Base-by-base conservation (phyloP, 2,797 vertebrate species). In the Acipenser transmontanus region DNA sequence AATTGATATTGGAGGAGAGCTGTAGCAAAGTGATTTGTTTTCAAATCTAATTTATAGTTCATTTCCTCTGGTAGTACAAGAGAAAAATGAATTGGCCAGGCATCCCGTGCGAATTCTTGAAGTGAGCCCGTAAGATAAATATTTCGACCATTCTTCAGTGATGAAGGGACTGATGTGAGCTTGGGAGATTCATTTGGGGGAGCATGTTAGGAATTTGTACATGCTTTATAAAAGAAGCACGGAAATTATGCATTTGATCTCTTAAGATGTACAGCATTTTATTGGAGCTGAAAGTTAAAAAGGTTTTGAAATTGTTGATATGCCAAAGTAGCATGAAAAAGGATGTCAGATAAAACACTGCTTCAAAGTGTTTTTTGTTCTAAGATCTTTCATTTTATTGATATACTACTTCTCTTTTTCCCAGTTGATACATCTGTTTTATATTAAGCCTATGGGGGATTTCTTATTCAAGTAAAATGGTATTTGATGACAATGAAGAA, bases 21-120 rank as follows among this genome's bases (percentile, higher is more conserved):
- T 78, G 74, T 71, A 77, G 70, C 64, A 76, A 73, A 78, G 78
- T 78, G 78, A 83, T 80, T 78, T 83, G 78, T 82, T 82, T 83
- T 84, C 77, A 76, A 76, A 78, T 75, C 78, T 82, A 80, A 78
- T 83, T 83, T 84, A 81, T 76, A 76, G 79, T 78, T 81, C 82
- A 83, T 84, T 83, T 84, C 82, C 82, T 84, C 79, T 78, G 76
- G 72, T 77, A 76, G 79, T 78, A 81, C 76, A 78, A 78, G 67
- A 78, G 75, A 61, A 61, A 61, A 61, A 61, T 61, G 47, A 20
- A 61, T 17, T 61, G 47, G 7, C 60, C 14, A 73, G 0, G 0
- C 76, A 69, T 72, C 75, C 75, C 72, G 78, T 81, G 82, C 78
- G 81, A 81, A 84, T 81, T 84, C 75, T 73, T 77, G 76, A 74